Evolutionary conservation across 2,888 invertebrate genomes (phyloP), one percentile per base, ranked within the genome.

Genomic region (Agrilus mali): DNA sequence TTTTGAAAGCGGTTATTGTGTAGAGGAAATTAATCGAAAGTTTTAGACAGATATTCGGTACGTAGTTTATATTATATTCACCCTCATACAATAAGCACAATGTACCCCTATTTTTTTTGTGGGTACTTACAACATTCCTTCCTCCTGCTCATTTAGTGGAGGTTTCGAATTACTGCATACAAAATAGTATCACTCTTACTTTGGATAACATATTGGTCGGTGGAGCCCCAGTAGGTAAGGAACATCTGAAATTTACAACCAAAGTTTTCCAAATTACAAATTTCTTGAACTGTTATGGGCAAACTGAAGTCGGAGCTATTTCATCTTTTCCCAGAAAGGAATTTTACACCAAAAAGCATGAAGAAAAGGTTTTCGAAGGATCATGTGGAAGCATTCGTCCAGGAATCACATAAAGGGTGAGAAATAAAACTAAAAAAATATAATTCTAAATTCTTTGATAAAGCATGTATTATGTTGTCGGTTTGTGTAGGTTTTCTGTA

Each of bases 241-340:
- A 47, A 16, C 44, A 50, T 34, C 40, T 51, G 16, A 22, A 33
- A 7, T 38, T 35, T 32, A 33, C 53, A 5, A 34, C 47, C 41
- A 34, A 44, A 43, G 16, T 60, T 12, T 46, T 59, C 2, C 65
- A 66, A 10, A 47, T 52, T 2, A 59, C 64, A 0, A 2, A 63
- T 0, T 57, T 51, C 8, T 41, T 27, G 7, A n/a, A 22, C n/a
- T 8, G 22, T 5, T 47, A 47, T 14, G 44, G 47, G 1, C 44
- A 44, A 38, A 44, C 44, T 2, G 44, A 47, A 20, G 32, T 42
- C 10, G 33, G 38, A 13, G 3, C 20, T 1, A 27, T 15, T 22
- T n/a, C 27, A 32, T 2, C n/a, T 5, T 13, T 22, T 27, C 8
- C 31, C 1, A 17, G 16, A 38, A 38, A 17, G 4, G 3, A 38